phyloP scores from a whole-genome alignment of 2,888 invertebrate species.

The Yponomeuta evonymella region DNA sequence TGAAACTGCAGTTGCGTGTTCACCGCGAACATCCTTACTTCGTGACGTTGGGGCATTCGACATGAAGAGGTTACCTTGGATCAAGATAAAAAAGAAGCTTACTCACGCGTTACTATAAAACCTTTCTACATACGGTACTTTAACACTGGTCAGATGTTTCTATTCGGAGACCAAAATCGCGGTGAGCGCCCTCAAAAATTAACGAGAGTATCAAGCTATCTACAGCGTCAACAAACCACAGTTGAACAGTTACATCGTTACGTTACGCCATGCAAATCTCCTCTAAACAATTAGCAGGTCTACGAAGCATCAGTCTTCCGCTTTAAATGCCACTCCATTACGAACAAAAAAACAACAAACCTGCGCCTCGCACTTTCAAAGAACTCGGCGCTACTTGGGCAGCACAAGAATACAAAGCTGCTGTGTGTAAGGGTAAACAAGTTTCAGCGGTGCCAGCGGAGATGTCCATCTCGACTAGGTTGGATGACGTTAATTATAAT shows the following conservation, averaged over 20 bases:
- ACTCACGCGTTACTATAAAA: too few species aligned
- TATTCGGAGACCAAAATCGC: neutral
- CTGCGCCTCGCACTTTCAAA: neutral
- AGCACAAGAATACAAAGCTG: too few species aligned
- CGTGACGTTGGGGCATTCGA: neutral
- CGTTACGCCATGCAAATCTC: constrained; percentile 7
- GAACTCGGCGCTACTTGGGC: neutral
- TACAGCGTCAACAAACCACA: constrained; percentile 37
- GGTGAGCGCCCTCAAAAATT: neutral
- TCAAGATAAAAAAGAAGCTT: too few species aligned
- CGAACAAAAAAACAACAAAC: constrained; percentile 22
- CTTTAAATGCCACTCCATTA: constrained; percentile 50
- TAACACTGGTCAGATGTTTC: too few species aligned
- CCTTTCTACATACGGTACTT: too few species aligned
- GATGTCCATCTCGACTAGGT: too few species aligned
- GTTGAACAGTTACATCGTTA: constrained; percentile 7
- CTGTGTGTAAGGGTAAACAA: too few species aligned
- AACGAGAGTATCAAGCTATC: constrained; percentile 36
- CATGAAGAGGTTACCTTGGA: neutral
- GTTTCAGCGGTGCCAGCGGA: too few species aligned
- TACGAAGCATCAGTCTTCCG: constrained; percentile 54
- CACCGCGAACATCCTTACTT: neutral
- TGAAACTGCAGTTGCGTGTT: neutral
- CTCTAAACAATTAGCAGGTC: constrained; percentile 17
- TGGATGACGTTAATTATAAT: too few species aligned